Evolutionary conservation across 1,140 invertebrate genomes (phyloP), one percentile per base, ranked within the genome.

Genomic region (Drosophila oshimai): DNA sequence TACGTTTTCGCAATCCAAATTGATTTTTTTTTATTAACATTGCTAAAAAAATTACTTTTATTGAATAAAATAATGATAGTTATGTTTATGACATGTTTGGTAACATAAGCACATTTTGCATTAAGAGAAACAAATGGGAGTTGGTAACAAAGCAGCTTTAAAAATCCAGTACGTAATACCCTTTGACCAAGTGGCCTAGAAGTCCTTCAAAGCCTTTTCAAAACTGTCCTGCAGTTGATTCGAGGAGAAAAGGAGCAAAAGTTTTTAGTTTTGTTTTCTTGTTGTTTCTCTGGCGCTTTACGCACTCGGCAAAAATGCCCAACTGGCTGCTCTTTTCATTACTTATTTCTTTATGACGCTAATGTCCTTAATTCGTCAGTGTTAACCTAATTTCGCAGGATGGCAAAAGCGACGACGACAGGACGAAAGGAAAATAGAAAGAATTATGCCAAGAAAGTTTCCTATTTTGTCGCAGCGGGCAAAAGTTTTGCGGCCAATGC

Each of bases 401-500:
- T 61, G 57, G 58, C 71, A 61, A 67, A 33, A 72, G 51, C 49
- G 42, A 72, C 20, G 54, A 28, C 33, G 60, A 29, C 73, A 26
- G 64, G 77, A 84, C 71, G 47, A 61, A 69, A 73, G 57, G 61
- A 79, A 86, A 80, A 86, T 86, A 86, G 80, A 87, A 80, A 87
- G 81, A 86, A 86, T 86, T 86, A 86, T 86, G 81, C 81, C 81
- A 86, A 86, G 81, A 86, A 86, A 86, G 81, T 86, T 86, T 86
- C 74, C 81, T 86, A 86, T 86, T 86, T 86, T 86, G 81, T 86
- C 81, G 81, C 81, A 86, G 73, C 69, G 75, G 76, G 78, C 81
- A 86, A 86, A 86, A 86, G 77, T 86, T 86, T 86, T 86, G 81
- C 76, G 75, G 79, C 80, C 81, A 84, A 67, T 80, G 80, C 79